Conservation (phyloP, 53 echinoderm and acorn worm species). For the Echinarachnius parma region DNA sequence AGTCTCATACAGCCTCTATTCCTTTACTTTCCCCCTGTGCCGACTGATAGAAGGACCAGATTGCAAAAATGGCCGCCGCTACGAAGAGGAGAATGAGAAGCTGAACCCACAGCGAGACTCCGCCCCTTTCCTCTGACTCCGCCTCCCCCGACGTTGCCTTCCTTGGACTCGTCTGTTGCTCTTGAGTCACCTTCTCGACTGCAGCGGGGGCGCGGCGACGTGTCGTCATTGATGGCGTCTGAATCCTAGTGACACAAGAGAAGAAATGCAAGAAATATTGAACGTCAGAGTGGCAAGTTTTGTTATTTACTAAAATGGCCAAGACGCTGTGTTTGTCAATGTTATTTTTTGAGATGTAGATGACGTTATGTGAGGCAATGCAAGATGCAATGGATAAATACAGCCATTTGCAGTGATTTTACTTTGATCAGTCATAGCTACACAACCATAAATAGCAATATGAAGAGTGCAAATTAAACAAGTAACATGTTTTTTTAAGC, state of each 20-base stretch:
- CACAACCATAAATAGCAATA: no score
- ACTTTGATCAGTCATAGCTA: no score
- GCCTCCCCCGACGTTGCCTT: slow-evolving; percentile 2
- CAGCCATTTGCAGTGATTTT: no score
- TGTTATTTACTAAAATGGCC: no score
- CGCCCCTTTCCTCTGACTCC: slow-evolving; percentile 18
- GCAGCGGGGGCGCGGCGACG: slow-evolving; percentile 9
- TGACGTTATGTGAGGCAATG: no score
- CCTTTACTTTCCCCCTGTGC: background rate
- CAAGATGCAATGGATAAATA: no score
- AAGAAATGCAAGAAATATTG: no score
- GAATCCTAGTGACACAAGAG: background rate
- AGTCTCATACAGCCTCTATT: background rate
- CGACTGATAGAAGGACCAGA: slow-evolving; percentile 46
- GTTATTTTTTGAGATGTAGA: no score
- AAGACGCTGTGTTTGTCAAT: no score
- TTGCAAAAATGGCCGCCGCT: slow-evolving; percentile 24
- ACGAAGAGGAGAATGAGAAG: slow-evolving; percentile 53
- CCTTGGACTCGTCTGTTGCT: slow-evolving; percentile 21
- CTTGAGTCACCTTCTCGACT: slow-evolving; percentile 3
- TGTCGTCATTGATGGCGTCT: background rate
- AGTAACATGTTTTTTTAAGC: no score
- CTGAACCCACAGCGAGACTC: slow-evolving; percentile 58
- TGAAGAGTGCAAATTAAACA: no score
- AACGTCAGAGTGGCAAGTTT: no score